These are phyloP conservation scores for Aythya fuligula DNA, from an alignment of 2,797 vertebrate genomes.

Conservation along the genomic window DNA sequence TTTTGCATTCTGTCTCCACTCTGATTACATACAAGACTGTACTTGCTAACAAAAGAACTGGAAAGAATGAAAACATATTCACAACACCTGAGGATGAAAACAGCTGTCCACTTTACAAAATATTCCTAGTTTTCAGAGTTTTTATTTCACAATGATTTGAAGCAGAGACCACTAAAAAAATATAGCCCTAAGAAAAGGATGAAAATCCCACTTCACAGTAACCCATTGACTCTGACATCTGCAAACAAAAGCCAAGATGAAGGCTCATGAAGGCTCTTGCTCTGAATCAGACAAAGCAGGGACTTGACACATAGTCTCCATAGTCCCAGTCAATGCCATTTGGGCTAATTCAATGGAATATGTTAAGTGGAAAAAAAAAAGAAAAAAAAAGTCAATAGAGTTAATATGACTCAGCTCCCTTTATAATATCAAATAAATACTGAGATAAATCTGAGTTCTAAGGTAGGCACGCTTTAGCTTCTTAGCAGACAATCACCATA, in stretches of 20 bases:
- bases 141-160: background rate
- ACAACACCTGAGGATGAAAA: background rate
- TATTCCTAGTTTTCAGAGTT: background rate
- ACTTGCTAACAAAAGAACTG: background rate
- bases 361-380: background rate
- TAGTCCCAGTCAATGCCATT: background rate
- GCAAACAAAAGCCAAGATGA: background rate
- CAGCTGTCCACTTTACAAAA: background rate
- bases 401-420: background rate
- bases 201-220: background rate
- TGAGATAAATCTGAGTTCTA: background rate
- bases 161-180: background rate
- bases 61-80: background rate
- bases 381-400: background rate
- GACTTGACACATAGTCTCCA: background rate
- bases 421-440: background rate
- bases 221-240: background rate
- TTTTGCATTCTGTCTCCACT: slow-evolving; percentile 35
- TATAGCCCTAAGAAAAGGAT: background rate
- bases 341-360: background rate
- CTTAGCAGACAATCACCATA: background rate
- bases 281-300: background rate
- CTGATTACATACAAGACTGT: slow-evolving; percentile 13
- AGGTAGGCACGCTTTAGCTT: background rate
- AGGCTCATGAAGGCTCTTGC: background rate